phyloP scores from a whole-genome alignment of 2,888 invertebrate species.

The Cybosia mesomella region DNA sequence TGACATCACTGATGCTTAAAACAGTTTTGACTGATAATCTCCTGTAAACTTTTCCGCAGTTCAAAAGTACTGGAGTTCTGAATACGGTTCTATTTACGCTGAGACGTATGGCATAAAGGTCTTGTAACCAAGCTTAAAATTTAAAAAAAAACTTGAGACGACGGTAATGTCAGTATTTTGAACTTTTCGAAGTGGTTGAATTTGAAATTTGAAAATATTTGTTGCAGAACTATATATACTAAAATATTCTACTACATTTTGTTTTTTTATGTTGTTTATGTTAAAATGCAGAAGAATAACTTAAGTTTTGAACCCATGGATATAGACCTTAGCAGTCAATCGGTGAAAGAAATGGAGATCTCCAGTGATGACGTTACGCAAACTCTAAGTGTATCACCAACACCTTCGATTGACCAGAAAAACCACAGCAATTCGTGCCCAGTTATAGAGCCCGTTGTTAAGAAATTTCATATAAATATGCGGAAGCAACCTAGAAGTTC shows the following conservation, averaged over 20 bases:
- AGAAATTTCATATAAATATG: constrained; percentile 61
- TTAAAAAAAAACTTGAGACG: no score
- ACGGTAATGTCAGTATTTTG: background rate
- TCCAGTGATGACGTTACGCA: constrained; percentile 51
- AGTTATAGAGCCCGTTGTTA: constrained; percentile 42
- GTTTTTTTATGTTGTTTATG: background rate
- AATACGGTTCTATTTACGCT: no score
- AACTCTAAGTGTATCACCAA: background rate
- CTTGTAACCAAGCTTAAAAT: no score
- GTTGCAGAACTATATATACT: background rate
- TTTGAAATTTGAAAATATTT: constrained; percentile 27
- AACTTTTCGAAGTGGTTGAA: constrained; percentile 22
- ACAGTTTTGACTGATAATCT: no score
- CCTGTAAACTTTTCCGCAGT: no score
- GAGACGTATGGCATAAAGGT: no score
- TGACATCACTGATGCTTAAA: no score
- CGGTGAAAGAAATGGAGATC: constrained; percentile 69
- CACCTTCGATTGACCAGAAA: background rate
- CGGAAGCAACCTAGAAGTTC: constrained; percentile 41
- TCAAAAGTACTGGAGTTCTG: no score
- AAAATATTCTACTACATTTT: background rate
- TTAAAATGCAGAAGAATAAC: constrained; percentile 53
- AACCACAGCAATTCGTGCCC: background rate
- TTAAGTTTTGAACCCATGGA: constrained; percentile 79
- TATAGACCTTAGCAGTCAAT: constrained; percentile 73